A percentile compares a stretch with the other conserved stretches of the same genome.
These are phyloP conservation scores for Arbacia lixula DNA, from an alignment of 53 echinoderm and acorn worm species.

Conservation along the genomic window DNA sequence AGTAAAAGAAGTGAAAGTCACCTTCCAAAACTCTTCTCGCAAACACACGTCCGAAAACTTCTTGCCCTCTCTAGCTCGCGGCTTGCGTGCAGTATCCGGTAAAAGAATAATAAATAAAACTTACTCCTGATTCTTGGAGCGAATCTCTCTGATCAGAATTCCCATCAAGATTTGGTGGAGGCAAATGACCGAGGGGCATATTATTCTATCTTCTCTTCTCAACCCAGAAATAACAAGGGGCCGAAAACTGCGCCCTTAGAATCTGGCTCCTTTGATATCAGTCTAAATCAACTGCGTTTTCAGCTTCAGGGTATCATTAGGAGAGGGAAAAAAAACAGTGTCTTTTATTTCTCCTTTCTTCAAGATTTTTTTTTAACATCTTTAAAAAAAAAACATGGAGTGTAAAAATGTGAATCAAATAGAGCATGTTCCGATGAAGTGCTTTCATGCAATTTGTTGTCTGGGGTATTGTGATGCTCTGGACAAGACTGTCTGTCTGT, in stretches of 20 bases:
- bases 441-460: too few relatives aligned
- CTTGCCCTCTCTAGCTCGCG: slow-evolving; percentile 4
- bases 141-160: slow-evolving; percentile 4
- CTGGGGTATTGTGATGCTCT: too few relatives aligned
- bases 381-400: too few relatives aligned
- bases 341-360: not conserved
- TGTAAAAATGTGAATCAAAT: too few relatives aligned
- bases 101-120: slow-evolving; percentile 31
- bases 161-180: not conserved
- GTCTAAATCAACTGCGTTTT: slow-evolving; percentile 28
- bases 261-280: slow-evolving; percentile 19
- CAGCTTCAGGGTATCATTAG: slow-evolving; percentile 19
- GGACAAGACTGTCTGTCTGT: too few relatives aligned
- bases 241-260: slow-evolving; percentile 4
- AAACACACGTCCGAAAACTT: too few relatives aligned
- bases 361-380: too few relatives aligned
- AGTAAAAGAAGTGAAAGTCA: too few relatives aligned
- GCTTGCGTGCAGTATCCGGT: slow-evolving; percentile 2
- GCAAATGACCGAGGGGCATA: slow-evolving; percentile 36
- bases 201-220: slow-evolving; percentile 11
- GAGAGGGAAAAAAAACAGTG: not conserved
- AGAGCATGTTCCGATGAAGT: too few relatives aligned
- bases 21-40: too few relatives aligned
- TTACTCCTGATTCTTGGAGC: slow-evolving; percentile 1
- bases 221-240: slow-evolving; percentile 22